These are phyloP conservation scores for Anagyrus pseudococci DNA, from an alignment of 2,888 invertebrate species.

Conservation along the genomic window DNA sequence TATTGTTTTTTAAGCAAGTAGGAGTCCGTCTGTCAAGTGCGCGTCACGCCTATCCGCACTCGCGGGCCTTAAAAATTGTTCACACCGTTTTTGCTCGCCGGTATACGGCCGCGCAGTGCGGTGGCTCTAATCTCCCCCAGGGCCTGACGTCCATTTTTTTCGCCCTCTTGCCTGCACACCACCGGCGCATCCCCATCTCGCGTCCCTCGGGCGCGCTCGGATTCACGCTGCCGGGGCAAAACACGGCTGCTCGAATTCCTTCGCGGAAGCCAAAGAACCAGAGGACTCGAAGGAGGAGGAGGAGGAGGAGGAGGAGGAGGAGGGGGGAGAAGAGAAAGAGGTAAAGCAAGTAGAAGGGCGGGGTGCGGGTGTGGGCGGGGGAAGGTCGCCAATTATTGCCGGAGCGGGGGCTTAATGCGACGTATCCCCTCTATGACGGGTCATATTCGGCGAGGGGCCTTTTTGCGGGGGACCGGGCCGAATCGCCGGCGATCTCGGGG, in stretches of 20 bases:
- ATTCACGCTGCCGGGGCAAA: constrained; percentile 38
- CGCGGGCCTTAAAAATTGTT: constrained; percentile 33
- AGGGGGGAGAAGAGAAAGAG: no score
- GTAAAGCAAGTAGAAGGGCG: no score
- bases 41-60: constrained; percentile 16
- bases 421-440: constrained; percentile 51
- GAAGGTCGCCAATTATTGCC: constrained; percentile 58
- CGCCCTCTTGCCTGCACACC: background rate
- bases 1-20: background rate
- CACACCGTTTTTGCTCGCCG: constrained; percentile 31
- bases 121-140: constrained; percentile 3
- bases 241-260: constrained; percentile 52
- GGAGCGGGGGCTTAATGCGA: constrained; percentile 43
- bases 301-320: background rate
- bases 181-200: background rate
- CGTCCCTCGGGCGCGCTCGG: background rate
- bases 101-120: background rate
- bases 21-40: no score
- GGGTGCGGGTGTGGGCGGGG: constrained; percentile 40
- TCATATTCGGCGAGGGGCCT: constrained; percentile 45
- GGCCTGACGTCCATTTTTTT: constrained; percentile 1
- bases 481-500: constrained; percentile 16
- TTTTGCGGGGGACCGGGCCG: constrained; percentile 4
- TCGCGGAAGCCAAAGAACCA: constrained; percentile 58
- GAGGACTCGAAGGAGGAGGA: background rate